Evolutionary conservation across 2,797 vertebrate genomes (phyloP), one percentile per base, ranked within the genome.

Genomic region (Lateolabrax maculatus): DNA sequence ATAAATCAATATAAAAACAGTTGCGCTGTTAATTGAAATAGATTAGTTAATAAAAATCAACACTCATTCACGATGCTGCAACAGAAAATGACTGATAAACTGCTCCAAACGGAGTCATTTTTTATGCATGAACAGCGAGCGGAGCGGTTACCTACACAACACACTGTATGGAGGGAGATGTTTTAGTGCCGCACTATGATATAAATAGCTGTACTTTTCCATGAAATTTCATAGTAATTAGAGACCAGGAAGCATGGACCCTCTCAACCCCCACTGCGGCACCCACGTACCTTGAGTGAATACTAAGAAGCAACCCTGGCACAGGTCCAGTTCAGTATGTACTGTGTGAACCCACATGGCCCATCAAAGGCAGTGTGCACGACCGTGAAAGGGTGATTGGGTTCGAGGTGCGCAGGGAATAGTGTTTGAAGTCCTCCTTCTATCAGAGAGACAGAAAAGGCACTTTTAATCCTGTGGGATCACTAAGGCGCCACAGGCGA

Each of bases 361-460:
- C 90, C 89, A 93, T 93, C 93, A 94, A 93, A 93, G 90, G 93
- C 90, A 81, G 89, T 72, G 89, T 87, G 89, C 91, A 89, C 77
- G 52, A 92, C 82, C 74, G 79, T 85, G 90, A 91, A 84, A 93
- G 92, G 89, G 86, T 92, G 92, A 93, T 92, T 88, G 91, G 93
- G 87, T 93, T 93, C 72, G 90, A 90, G 86, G 93, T 92, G 91
- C 81, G 75, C 89, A 83, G 86, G 93, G 92, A 95, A 93, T 89
- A 81, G 88, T 91, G 92, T 95, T 94, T 94, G 94, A 95, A 95
- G 94, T 94, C 90, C 88, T 95, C 88, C 87, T 88, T 92, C 90
- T 93, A 92, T 92, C 92, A 90, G 82, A 93, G 92, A 93, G 89
- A 92, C 83, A 90, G 85, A 91, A 92, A 92, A 93, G 89, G 91